Evolutionary conservation across 2,797 vertebrate genomes (phyloP).

Genomic region (Darevskia nairensis): DNA sequence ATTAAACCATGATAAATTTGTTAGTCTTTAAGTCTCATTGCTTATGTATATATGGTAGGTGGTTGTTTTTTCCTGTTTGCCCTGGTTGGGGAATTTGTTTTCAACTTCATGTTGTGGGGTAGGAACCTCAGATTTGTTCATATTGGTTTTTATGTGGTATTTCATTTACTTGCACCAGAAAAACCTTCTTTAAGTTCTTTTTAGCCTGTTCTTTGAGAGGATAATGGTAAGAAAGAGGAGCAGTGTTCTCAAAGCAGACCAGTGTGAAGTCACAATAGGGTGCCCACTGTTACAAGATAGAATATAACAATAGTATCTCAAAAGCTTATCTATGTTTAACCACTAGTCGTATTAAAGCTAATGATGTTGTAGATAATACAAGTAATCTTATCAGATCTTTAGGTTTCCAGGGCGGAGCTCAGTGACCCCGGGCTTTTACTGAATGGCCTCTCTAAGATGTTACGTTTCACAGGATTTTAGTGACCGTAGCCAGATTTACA

Average conservation of each 20-base stretch:
- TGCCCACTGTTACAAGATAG: constrained; percentile 65
- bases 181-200: constrained; percentile 49
- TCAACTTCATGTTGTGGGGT: neutral
- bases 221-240: constrained; percentile 45
- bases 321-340: constrained; percentile 64
- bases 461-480: constrained; percentile 43
- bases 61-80: constrained; percentile 28
- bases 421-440: constrained; percentile 3
- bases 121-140: constrained; percentile 19
- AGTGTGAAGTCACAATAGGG: constrained; percentile 56
- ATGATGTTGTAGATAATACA: constrained; percentile 71
- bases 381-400: constrained; percentile 56
- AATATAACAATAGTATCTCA: constrained; percentile 70
- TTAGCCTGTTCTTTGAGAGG: constrained; percentile 52
- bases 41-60: neutral
- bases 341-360: constrained; percentile 65
- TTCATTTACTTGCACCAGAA: constrained; percentile 39
- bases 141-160: constrained; percentile 29
- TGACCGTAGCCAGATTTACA: constrained; percentile 47
- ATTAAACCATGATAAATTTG: neutral
- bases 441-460: constrained; percentile 43
- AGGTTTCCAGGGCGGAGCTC: constrained; percentile 25
- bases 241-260: constrained; percentile 43
- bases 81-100: constrained; percentile 26
- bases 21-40: neutral